These are phyloP conservation scores for Amphiprion percula DNA, from an alignment of 2,113 vertebrate species.

Conservation along the genomic window DNA sequence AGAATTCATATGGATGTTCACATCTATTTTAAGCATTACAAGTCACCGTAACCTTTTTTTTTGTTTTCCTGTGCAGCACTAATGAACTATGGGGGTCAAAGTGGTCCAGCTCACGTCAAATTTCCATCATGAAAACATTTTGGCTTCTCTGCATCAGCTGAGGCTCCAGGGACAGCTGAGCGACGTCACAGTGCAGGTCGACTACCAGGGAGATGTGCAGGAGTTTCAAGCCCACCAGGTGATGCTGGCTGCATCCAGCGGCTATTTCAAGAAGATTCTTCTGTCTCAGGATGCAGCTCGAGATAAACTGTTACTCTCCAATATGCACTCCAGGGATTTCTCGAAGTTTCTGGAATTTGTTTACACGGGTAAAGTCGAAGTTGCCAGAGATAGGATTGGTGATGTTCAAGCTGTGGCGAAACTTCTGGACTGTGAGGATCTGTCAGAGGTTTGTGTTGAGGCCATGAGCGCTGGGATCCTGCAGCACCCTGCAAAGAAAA, in stretches of 20 bases:
- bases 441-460: constrained; percentile 87
- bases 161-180: constrained; percentile 90
- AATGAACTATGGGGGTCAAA: constrained; percentile 87
- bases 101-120: constrained; percentile 89
- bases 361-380: constrained; percentile 91
- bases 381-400: constrained; percentile 87
- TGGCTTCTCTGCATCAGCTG: constrained; percentile 92
- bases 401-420: constrained; percentile 88
- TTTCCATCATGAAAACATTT: constrained; percentile 87
- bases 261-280: constrained; percentile 92
- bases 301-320: constrained; percentile 85
- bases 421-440: constrained; percentile 90
- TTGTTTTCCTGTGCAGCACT: constrained; percentile 42
- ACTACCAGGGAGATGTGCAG: constrained; percentile 87
- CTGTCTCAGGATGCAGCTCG: constrained; percentile 82
- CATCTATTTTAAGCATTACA: not conserved
- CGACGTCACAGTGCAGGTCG: constrained; percentile 92
- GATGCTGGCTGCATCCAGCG: constrained; percentile 94
- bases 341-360: constrained; percentile 93
- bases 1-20: not conserved
- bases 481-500: not conserved
- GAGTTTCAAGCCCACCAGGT: constrained; percentile 94
- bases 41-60: not conserved
- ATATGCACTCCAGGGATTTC: constrained; percentile 87
- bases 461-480: constrained; percentile 40